Evolutionary conservation across 2,797 vertebrate genomes (phyloP).

Genomic region (Allobates femoralis): DNA sequence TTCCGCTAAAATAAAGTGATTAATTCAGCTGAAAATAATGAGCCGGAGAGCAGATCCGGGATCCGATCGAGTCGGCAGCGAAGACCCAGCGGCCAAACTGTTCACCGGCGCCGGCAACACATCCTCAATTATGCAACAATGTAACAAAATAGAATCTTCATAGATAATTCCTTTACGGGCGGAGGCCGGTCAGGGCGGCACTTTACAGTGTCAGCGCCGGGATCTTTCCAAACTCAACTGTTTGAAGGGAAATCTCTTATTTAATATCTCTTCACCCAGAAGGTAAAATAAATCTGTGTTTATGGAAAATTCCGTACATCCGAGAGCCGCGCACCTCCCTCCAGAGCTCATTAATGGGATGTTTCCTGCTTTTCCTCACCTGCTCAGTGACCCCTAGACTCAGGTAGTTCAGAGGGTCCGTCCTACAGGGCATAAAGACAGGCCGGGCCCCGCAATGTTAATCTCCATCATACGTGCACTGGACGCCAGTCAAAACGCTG

Average conservation of each 20-base stretch:
- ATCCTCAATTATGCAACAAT: background rate
- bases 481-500: background rate
- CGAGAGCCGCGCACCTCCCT: background rate
- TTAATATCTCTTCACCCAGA: conserved; percentile 14
- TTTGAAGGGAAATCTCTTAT: background rate
- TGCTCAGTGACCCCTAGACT: conserved; percentile 32
- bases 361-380: conserved; percentile 9
- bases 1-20: background rate
- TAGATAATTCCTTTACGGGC: too few relatives aligned
- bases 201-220: background rate
- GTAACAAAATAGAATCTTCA: background rate
- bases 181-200: background rate
- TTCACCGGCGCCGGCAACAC: background rate
- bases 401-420: background rate
- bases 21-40: conserved; percentile 18
- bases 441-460: background rate
- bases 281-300: background rate
- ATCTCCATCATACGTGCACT: background rate
- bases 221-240: background rate
- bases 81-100: background rate
- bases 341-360: conserved; percentile 39
- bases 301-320: background rate
- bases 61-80: background rate
- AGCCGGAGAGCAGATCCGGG: background rate
- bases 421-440: conserved; percentile 10